phyloP scores from a whole-genome alignment of 2,113 vertebrate genomes.

The Calypte anna region DNA sequence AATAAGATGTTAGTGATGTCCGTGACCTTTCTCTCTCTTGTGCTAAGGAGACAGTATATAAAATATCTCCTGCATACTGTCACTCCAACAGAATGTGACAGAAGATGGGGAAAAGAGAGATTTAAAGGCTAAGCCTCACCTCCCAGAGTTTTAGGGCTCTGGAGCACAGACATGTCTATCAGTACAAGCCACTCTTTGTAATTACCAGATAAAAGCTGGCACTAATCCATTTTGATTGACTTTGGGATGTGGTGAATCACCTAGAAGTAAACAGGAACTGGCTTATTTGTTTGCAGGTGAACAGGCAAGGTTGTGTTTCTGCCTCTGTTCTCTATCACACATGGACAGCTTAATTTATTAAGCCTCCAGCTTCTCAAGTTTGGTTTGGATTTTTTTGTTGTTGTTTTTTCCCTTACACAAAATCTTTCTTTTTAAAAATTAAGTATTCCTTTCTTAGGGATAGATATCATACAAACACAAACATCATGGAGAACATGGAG shows the following conservation, averaged over 20 bases:
- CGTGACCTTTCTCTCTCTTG: background rate
- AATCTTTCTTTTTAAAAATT: background rate
- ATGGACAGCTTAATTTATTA: background rate
- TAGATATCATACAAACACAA: background rate
- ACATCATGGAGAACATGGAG: rapidly evolving
- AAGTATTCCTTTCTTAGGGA: background rate
- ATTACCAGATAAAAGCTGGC: background rate
- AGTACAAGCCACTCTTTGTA: background rate
- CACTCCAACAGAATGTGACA: background rate
- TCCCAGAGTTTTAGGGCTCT: background rate
- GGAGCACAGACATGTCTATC: background rate
- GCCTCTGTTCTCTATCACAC: background rate
- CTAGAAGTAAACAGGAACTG: background rate
- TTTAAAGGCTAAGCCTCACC: background rate
- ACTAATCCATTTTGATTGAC: background rate
- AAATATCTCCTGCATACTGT: background rate
- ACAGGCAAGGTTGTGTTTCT: background rate
- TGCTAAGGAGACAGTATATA: background rate
- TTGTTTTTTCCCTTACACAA: too few species aligned
- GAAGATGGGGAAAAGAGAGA: background rate
- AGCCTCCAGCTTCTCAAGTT: background rate
- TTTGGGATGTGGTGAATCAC: background rate
- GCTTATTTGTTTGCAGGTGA: background rate
- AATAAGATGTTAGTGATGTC: background rate
- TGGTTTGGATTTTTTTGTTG: too few species aligned